Conservation (phyloP, 1,140 invertebrate species). For the Samia ricini region DNA sequence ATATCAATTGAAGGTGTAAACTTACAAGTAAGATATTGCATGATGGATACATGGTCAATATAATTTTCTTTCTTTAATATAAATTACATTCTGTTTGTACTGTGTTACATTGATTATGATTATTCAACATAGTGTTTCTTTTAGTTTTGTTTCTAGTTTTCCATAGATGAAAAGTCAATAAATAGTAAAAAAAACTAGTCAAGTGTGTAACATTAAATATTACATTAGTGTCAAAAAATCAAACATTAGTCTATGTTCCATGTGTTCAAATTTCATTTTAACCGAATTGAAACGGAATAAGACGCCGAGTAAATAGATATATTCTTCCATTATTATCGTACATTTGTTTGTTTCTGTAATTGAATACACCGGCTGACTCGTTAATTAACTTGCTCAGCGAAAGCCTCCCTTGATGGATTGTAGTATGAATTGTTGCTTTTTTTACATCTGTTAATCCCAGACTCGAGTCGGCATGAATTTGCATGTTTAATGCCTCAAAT, state of each 20-base stretch:
- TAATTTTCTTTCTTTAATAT: too few relatives aligned
- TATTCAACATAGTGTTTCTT: too few relatives aligned
- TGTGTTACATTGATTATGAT: too few relatives aligned
- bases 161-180: too few relatives aligned
- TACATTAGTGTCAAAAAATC: neutral
- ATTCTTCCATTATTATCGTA: constrained; percentile 7
- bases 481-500: constrained; percentile 56
- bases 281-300: neutral
- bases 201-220: too few relatives aligned
- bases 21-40: too few relatives aligned
- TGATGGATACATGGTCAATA: too few relatives aligned
- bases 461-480: constrained; percentile 41
- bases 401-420: constrained; percentile 60
- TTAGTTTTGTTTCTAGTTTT: too few relatives aligned
- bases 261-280: neutral
- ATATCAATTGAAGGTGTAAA: too few relatives aligned
- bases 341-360: constrained; percentile 50
- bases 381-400: constrained; percentile 59
- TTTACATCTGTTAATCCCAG: constrained; percentile 27
- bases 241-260: neutral
- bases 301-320: neutral
- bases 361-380: constrained; percentile 48
- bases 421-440: constrained; percentile 53
- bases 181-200: too few relatives aligned
- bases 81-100: too few relatives aligned